These are phyloP conservation scores for Acestrorhynchus altus DNA, from an alignment of 2,797 vertebrate species.

Conservation along the genomic window DNA sequence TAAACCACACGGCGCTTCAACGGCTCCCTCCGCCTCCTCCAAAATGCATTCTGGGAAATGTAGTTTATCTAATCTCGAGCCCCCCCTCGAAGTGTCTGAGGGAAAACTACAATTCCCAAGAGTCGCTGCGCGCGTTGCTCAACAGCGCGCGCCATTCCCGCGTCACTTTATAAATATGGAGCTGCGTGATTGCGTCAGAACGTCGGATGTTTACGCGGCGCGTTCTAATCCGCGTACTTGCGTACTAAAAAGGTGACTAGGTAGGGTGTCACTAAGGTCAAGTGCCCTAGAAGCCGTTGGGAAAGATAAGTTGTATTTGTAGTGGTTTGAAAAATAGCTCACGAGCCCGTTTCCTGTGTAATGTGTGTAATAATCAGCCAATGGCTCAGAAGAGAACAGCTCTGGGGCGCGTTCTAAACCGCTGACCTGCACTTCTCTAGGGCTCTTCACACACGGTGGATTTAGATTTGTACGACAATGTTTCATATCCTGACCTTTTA, in stretches of 20 bases:
- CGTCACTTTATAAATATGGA: constrained; percentile 81
- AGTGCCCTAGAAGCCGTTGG: not conserved
- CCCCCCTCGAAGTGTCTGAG: fast-evolving
- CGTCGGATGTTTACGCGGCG: constrained; percentile 76
- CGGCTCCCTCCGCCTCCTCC: no score
- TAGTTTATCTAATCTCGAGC: not conserved
- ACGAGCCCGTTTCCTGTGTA: no score
- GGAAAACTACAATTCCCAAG: constrained; percentile 18
- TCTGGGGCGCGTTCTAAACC: no score
- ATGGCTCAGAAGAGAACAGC: no score
- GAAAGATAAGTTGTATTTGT: no score
- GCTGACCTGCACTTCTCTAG: no score
- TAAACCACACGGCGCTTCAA: no score
- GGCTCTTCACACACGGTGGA: no score
- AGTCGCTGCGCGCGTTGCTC: constrained; percentile 4
- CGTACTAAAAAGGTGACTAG: constrained; percentile 12
- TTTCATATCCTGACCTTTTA: no score
- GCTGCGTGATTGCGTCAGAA: constrained; percentile 74
- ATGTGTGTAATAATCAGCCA: no score
- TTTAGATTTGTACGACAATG: no score
- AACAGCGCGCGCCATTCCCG: constrained; percentile 70
- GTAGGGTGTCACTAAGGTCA: not conserved
- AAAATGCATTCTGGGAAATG: constrained; percentile 26
- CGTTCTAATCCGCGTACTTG: constrained; percentile 69
- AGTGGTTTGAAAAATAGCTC: no score